Evolutionary conservation across 2,888 invertebrate genomes (phyloP), one percentile per base, ranked within the genome.

Genomic region (Drosophila neutralis): DNA sequence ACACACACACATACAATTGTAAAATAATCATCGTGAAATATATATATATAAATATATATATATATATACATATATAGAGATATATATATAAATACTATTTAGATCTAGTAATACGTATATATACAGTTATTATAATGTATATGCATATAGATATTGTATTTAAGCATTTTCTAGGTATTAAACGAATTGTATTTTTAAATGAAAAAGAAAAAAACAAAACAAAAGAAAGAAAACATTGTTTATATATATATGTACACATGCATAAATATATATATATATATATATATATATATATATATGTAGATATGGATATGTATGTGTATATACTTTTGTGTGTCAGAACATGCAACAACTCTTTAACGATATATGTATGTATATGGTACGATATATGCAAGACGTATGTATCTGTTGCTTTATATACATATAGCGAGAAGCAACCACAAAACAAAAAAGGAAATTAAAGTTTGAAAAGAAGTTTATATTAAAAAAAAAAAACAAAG

Each of bases 121-220:
- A 80, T 76, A 69, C 63, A 62, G 40, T 53, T 61, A 60, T 60
- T 72, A 69, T 69, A 76, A 69, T 75, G 68, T 78, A 76, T 78
- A 76, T 81, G 70, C 69, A 78, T 75, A 82, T 80, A 85, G 82
- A 82, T 84, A 83, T 85, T 87, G 73, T 85, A 77, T 83, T 80
- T 85, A 87, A 87, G 88, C 88, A 85, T 87, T 86, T 87, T 74
- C 54, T 86, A 86, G 88, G 88, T 82, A 86, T 86, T 86, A 86
- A 88, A 84, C 71, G 57, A 85, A 83, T 87, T 87, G 86, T 85
- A 85, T 82, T 78, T 82, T 78, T 85, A 83, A 85, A 80, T 83
- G 79, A 83, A 66, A 76, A 66, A 52, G 7, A 59, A 69, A 66
- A 40, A 40, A 42, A 42, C 15, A 36, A 36, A 36, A 36, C 13